phyloP scores from a whole-genome alignment of 2,888 invertebrate species.

The Galeopsomyia nigrocyanea region DNA sequence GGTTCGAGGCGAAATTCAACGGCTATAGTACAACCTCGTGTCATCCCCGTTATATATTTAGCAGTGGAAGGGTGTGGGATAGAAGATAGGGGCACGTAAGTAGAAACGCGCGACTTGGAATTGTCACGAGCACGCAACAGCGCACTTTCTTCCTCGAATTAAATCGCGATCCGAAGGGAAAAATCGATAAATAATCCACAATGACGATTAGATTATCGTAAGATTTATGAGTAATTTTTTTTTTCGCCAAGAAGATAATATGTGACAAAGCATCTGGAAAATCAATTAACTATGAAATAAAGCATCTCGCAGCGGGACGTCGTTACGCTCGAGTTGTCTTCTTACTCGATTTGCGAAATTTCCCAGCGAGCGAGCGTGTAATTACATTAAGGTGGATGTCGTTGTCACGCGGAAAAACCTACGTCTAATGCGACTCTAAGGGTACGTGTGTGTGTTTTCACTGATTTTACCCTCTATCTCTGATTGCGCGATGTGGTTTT shows the following conservation, averaged over 20 bases:
- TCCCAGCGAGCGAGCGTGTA: slow-evolving; percentile 32
- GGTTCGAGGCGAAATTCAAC: background rate
- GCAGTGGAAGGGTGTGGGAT: background rate
- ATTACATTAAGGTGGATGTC: slow-evolving; percentile 31
- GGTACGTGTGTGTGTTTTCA: too few relatives aligned
- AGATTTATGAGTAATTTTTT: too few relatives aligned
- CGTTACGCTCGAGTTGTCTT: too few relatives aligned
- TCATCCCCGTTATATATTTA: slow-evolving; percentile 23
- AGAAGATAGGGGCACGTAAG: background rate
- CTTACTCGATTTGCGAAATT: slow-evolving; percentile 24
- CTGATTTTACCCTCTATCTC: background rate
- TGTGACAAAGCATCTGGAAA: background rate
- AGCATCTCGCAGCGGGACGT: background rate
- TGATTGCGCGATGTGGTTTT: background rate
- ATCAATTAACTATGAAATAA: background rate
- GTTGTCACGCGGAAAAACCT: background rate
- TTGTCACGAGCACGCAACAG: background rate
- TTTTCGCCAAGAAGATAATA: slow-evolving; percentile 8
- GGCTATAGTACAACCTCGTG: slow-evolving; percentile 7
- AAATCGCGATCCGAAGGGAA: slow-evolving; percentile 3
- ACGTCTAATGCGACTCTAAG: too few relatives aligned
- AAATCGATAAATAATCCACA: too few relatives aligned
- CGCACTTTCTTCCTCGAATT: slow-evolving; percentile 33
- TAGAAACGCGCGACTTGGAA: too few relatives aligned
- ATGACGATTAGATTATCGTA: too few relatives aligned